Evolutionary conservation across 2,113 vertebrate species (phyloP).

Genomic region (Pangasianodon gigas): DNA sequence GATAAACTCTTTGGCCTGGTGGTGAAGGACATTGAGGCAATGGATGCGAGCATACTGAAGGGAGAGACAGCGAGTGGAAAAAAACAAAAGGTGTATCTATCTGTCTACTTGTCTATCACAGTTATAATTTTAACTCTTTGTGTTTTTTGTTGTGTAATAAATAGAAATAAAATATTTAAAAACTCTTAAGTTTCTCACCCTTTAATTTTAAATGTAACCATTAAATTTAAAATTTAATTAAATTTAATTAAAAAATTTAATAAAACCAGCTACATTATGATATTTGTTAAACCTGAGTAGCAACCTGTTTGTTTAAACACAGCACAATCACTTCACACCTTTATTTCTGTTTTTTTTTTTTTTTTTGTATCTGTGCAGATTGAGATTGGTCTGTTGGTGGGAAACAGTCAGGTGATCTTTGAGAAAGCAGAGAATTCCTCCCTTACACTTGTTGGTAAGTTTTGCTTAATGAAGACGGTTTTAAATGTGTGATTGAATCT

Average conservation of each 20-base stretch:
- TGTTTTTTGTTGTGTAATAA: not conserved
- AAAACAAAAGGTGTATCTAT: conserved; percentile 85
- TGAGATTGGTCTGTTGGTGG: conserved; percentile 88
- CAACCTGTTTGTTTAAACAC: not conserved
- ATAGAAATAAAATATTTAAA: not conserved
- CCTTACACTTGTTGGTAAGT: conserved; percentile 89
- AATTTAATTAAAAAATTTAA: no score
- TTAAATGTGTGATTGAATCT: not conserved
- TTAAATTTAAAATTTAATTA: not conserved
- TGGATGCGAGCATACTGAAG: conserved; percentile 95
- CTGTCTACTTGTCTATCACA: not conserved
- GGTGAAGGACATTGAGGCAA: conserved; percentile 94
- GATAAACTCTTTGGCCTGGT: conserved; percentile 93
- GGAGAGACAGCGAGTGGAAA: conserved; percentile 84
- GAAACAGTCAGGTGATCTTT: conserved; percentile 97
- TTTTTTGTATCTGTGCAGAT: conserved; percentile 73
- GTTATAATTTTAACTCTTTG: no score
- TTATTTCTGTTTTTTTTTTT: not conserved
- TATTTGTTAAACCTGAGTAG: not conserved
- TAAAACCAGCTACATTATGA: not conserved
- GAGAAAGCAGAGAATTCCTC: conserved; percentile 96
- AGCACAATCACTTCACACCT: not conserved
- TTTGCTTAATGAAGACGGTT: not conserved
- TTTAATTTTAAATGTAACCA: not conserved
- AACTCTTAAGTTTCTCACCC: not conserved